phyloP scores from a whole-genome alignment of 2,113 vertebrate genomes.

The Orientallactaga bullata region DNA sequence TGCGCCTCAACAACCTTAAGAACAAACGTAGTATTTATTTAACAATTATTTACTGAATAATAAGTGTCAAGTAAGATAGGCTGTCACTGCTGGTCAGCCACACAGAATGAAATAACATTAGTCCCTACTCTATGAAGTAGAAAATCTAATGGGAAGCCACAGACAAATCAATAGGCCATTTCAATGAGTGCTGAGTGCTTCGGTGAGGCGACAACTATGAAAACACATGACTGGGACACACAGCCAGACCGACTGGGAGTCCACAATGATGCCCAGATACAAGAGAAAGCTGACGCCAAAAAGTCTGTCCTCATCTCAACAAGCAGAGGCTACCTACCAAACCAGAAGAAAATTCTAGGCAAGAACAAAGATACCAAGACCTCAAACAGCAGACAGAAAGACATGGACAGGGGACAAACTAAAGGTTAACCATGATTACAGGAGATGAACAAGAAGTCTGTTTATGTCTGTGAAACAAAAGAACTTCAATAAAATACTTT shows the following conservation, averaged over 20 bases:
- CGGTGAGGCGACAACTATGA: neutral
- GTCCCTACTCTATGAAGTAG: neutral
- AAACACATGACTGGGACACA: neutral
- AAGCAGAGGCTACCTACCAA: neutral
- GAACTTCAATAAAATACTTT: neutral
- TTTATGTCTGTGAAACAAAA: neutral
- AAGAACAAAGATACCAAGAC: neutral
- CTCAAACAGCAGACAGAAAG: neutral
- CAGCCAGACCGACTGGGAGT: neutral
- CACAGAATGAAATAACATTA: neutral
- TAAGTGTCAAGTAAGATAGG: neutral
- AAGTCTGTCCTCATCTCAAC: neutral
- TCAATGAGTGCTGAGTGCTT: neutral
- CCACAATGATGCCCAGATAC: neutral
- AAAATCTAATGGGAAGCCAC: neutral
- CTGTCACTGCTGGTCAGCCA: neutral
- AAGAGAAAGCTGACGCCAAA: neutral
- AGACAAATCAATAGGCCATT: neutral
- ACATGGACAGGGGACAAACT: neutral
- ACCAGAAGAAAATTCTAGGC: neutral
- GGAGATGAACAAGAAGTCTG: neutral
- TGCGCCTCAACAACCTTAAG: neutral
- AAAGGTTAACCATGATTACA: fast-evolving
- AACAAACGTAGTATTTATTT: constrained; percentile 11
- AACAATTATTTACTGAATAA: neutral